These are phyloP conservation scores for Aulostomus chinensis DNA, from an alignment of 2,797 vertebrate species.

Conservation along the genomic window DNA sequence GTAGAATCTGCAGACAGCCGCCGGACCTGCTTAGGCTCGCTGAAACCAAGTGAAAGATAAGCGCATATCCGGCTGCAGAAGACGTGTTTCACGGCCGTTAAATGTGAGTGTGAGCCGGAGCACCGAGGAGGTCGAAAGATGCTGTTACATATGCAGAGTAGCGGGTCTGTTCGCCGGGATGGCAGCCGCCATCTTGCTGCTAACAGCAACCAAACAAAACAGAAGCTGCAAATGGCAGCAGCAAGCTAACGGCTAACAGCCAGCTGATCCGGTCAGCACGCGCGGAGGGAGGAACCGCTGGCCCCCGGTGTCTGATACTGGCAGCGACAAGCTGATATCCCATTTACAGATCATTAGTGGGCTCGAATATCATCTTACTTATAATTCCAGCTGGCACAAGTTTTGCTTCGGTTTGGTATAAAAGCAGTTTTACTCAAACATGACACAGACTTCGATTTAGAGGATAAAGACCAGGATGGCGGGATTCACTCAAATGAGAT, in stretches of 20 bases:
- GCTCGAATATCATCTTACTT: too few species aligned
- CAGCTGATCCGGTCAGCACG: too few species aligned
- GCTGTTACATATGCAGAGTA: constrained; percentile 47
- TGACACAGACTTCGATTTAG: too few species aligned
- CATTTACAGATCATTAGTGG: too few species aligned
- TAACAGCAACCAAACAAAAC: constrained; percentile 60
- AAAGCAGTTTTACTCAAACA: too few species aligned
- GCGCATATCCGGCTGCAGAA: neutral
- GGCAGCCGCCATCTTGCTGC: constrained; percentile 90
- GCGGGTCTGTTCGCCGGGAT: constrained; percentile 74
- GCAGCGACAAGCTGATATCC: too few species aligned
- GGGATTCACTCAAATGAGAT: too few species aligned
- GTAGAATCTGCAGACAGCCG: constrained; percentile 30
- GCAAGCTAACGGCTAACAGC: constrained; percentile 36
- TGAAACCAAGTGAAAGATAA: neutral
- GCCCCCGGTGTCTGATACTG: too few species aligned
- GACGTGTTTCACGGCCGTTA: neutral
- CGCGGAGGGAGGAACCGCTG: too few species aligned
- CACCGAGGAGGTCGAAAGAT: neutral
- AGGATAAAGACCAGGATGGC: too few species aligned
- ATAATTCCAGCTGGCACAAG: too few species aligned
- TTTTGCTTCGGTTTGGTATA: too few species aligned
- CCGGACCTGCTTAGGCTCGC: constrained; percentile 28
- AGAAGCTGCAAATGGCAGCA: constrained; percentile 47
- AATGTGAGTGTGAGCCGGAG: neutral